These are phyloP conservation scores for Diabrotica virgifera DNA, from an alignment of 1,140 invertebrate species.

Conservation along the genomic window DNA sequence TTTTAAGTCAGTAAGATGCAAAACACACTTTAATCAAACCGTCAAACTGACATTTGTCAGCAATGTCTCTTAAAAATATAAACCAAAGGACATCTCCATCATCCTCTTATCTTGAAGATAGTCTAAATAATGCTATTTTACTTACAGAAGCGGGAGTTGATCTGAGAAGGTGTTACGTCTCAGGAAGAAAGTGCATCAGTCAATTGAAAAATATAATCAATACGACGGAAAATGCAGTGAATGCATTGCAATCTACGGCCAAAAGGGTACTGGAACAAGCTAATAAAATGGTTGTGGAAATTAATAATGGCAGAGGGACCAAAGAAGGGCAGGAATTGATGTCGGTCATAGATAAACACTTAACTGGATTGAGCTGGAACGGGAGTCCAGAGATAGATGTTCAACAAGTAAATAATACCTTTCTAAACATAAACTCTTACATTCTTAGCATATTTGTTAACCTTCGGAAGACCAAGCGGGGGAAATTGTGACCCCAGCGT, in stretches of 20 bases:
- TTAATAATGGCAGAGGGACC: not conserved
- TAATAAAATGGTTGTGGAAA: slow-evolving; percentile 32
- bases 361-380: not conserved
- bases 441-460: too few relatives aligned
- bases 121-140: slow-evolving; percentile 43
- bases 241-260: slow-evolving; percentile 34
- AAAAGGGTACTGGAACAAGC: slow-evolving; percentile 41
- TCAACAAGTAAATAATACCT: not conserved
- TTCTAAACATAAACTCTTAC: too few relatives aligned
- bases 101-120: slow-evolving; percentile 16
- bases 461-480: too few relatives aligned
- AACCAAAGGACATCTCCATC: not conserved
- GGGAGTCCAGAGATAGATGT: slow-evolving; percentile 13
- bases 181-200: slow-evolving; percentile 45
- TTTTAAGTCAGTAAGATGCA: too few relatives aligned
- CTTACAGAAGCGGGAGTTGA: slow-evolving; percentile 47
- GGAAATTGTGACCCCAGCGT: too few relatives aligned
- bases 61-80: not conserved
- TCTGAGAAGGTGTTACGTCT: slow-evolving; percentile 38
- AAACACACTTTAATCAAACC: too few relatives aligned
- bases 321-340: slow-evolving; percentile 2
- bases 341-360: slow-evolving; percentile 11
- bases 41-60: not conserved
- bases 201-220: slow-evolving; percentile 40
- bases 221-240: slow-evolving; percentile 37